Evolutionary conservation across 1,140 invertebrate genomes (phyloP).

Genomic region (Heliconius hewitsoni): DNA sequence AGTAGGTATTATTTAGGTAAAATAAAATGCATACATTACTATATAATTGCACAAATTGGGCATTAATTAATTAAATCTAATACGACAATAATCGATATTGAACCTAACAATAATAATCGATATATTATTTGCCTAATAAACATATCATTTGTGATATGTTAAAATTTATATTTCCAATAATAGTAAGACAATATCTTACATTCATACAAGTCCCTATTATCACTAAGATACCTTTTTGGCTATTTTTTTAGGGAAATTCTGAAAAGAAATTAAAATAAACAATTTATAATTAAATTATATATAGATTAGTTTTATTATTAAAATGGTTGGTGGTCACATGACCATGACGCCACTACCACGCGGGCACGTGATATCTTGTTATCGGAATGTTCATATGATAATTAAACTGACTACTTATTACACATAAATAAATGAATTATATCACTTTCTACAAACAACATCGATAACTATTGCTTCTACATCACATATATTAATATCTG

Average conservation of each 20-base stretch:
- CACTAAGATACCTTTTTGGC: neutral
- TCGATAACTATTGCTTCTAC: neutral
- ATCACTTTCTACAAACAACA: constrained; percentile 3
- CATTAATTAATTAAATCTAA: constrained; percentile 16
- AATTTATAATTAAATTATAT: neutral
- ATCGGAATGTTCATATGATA: constrained; percentile 27
- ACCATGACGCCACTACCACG: neutral
- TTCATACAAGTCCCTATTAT: neutral
- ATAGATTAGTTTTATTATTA: neutral
- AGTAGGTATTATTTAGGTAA: constrained; percentile 48
- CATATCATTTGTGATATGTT: constrained; percentile 27
- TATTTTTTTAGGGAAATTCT: neutral
- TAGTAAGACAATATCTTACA: neutral
- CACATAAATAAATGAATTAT: neutral
- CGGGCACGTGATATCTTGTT: neutral
- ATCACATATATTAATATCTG: constrained; percentile 4
- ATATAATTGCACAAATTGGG: constrained; percentile 62
- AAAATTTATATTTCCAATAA: constrained; percentile 1
- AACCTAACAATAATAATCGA: constrained; percentile 10
- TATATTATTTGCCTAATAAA: constrained; percentile 11
- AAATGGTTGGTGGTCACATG: neutral
- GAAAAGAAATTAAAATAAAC: neutral
- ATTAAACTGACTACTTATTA: constrained; percentile 11
- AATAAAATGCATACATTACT: constrained; percentile 42
- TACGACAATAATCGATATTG: neutral